phyloP scores from a whole-genome alignment of 1,140 invertebrate genomes.

The Drosophila subpulchrella region DNA sequence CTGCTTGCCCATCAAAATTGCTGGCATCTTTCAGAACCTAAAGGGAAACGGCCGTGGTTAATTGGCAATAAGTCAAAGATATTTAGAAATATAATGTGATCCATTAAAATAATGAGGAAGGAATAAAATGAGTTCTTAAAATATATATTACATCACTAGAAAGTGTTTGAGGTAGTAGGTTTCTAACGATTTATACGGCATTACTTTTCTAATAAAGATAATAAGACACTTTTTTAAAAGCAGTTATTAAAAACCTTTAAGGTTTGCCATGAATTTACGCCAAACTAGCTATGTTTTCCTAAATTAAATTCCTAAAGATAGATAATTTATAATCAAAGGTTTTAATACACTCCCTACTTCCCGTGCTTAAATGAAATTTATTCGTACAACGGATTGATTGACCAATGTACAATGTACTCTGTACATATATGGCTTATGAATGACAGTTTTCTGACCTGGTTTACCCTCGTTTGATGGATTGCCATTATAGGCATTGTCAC shows the following conservation, averaged over 20 bases:
- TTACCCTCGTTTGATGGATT: conserved; percentile 11
- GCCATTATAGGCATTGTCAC: conserved; percentile 37
- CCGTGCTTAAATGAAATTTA: background rate
- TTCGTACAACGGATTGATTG: background rate
- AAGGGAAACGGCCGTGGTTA: too few species aligned
- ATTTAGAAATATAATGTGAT: background rate
- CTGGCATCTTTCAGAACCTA: conserved; percentile 6
- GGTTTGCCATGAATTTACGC: too few species aligned
- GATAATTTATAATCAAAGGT: too few species aligned
- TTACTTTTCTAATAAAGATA: too few species aligned
- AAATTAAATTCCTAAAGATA: too few species aligned
- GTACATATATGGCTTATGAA: background rate
- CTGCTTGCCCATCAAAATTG: conserved; percentile 13
- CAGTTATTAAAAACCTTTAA: too few species aligned
- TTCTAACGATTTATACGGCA: too few species aligned
- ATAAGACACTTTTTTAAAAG: too few species aligned
- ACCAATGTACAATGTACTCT: background rate
- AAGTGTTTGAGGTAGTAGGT: too few species aligned
- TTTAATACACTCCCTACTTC: background rate
- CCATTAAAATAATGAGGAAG: too few species aligned
- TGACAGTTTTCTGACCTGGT: conserved; percentile 5
- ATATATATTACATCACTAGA: too few species aligned
- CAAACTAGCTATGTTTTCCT: too few species aligned
- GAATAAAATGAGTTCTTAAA: background rate
- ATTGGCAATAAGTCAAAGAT: background rate